phyloP scores from a whole-genome alignment of 2,113 vertebrate genomes.

The Hymenochirus boettgeri region DNA sequence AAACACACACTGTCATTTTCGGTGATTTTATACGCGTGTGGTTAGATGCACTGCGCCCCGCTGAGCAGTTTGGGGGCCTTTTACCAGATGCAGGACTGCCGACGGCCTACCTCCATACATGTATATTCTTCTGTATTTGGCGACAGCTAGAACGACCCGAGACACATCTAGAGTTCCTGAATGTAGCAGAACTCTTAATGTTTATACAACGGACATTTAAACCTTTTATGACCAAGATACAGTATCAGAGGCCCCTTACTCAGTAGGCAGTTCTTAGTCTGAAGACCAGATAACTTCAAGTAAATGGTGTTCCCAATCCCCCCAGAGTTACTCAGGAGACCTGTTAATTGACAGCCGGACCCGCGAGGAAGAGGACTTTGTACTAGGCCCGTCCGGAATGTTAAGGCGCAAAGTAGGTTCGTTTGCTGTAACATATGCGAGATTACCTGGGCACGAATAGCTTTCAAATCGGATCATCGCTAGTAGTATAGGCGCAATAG shows the following conservation, averaged over 20 bases:
- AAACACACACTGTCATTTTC: slow-evolving; percentile 4
- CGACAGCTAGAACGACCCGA: too few relatives aligned
- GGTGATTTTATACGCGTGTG: neutral
- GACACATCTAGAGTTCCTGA: too few relatives aligned
- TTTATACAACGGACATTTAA: too few relatives aligned
- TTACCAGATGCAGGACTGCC: neutral
- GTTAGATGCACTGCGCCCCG: slow-evolving; percentile 8
- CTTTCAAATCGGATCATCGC: slow-evolving; percentile 17
- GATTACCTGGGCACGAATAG: slow-evolving; percentile 4
- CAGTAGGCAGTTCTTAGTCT: too few relatives aligned
- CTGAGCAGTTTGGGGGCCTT: neutral
- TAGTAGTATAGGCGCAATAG: neutral
- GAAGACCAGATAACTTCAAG: slow-evolving; percentile 8
- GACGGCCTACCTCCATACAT: slow-evolving; percentile 9
- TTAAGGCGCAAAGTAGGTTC: slow-evolving; percentile 17
- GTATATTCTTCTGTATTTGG: slow-evolving; percentile 7
- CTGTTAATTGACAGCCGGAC: too few relatives aligned
- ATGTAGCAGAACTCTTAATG: too few relatives aligned
- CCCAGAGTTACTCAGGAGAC: too few relatives aligned
- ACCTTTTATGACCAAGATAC: neutral
- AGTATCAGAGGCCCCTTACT: slow-evolving; percentile 13
- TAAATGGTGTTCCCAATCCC: neutral
- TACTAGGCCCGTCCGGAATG: too few relatives aligned
- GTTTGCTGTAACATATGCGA: neutral
- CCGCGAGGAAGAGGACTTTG: too few relatives aligned